Evolutionary conservation across 2,113 vertebrate species (phyloP), one percentile per base, ranked within the genome.

Genomic region (Coryphaenoides rupestris): DNA sequence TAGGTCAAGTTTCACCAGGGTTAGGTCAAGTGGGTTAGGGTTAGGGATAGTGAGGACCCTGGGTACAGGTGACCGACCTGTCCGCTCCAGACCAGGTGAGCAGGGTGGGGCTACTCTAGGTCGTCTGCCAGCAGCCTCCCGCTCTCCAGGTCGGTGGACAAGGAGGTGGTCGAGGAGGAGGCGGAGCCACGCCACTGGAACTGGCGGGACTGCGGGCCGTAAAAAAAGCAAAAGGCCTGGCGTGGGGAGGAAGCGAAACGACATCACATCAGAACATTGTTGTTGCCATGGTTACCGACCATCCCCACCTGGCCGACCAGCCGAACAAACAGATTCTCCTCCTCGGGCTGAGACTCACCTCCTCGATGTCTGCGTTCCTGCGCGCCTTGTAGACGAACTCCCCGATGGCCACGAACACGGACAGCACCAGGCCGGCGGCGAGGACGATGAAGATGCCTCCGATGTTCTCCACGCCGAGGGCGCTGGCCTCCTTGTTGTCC

Each of bases 361-460:
- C 95, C 83, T 97, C 95, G 53, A 93, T 88, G 77, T 98, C 95
- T 0, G 92, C 93, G 77, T 94, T 96, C 84, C 94, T 93, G 73
- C 92, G 91, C 3, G 95, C 94, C 82, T 95, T 96, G 79, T 96
- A 99, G 81, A 98, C 88, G 79, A 99, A 96, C 87, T 99, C 97
- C 53, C 97, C 97, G 49, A 98, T 95, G 72, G 97, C 97, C 74
- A 99, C 96, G 24, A 98, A 98, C 55, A 98, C 95, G 0, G 97
- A 97, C 0, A 99, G 93, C 28, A 96, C 95, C 21, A 99, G 91
- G 45, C 97, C 97, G 0, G 96, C 97, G 0, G 95, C 97, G 21
- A 99, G 89, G 46, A 98, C 97, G 58, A 98, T 96, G 84, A 99
- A 99, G 88, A 99, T 96, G 15, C 97, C 97, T 0, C 97, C 96